phyloP scores from a whole-genome alignment of 2,797 vertebrate genomes.

The Melanotaenia boesemani region DNA sequence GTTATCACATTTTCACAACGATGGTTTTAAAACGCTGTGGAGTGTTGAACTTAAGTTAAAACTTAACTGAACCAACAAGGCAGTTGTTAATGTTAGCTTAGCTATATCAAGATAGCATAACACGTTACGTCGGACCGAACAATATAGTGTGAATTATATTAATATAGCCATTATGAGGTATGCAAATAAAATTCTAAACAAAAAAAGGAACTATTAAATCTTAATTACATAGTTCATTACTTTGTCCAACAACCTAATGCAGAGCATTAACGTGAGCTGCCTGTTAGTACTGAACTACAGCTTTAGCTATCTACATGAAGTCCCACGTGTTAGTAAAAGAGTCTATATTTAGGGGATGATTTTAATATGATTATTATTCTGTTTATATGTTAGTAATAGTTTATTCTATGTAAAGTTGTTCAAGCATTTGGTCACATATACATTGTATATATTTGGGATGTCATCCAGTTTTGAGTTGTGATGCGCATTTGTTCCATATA shows the following conservation, averaged over 20 bases:
- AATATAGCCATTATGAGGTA: neutral
- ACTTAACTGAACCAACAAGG: neutral
- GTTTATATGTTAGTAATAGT: neutral
- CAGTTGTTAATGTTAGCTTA: constrained; percentile 27
- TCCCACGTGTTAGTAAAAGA: neutral
- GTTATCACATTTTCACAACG: no score
- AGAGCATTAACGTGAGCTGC: neutral
- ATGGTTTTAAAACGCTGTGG: accelerated
- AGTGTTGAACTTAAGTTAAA: neutral
- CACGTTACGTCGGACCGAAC: neutral
- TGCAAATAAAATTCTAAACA: neutral
- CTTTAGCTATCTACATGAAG: neutral
- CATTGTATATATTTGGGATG: no score
- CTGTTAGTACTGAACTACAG: neutral
- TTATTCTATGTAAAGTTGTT: no score
- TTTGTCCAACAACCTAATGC: neutral
- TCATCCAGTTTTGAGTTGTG: no score
- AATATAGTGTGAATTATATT: neutral
- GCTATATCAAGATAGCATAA: neutral
- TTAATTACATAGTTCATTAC: no score
- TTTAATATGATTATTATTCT: neutral
- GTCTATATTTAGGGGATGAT: neutral
- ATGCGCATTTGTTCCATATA: no score
- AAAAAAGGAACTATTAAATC: neutral
- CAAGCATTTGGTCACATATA: no score